Percentiles rank a stretch among this genome's conserved stretches.
Evolutionary conservation across 2,797 vertebrate species (phyloP).

Genomic region (Etheostoma perlongum): DNA sequence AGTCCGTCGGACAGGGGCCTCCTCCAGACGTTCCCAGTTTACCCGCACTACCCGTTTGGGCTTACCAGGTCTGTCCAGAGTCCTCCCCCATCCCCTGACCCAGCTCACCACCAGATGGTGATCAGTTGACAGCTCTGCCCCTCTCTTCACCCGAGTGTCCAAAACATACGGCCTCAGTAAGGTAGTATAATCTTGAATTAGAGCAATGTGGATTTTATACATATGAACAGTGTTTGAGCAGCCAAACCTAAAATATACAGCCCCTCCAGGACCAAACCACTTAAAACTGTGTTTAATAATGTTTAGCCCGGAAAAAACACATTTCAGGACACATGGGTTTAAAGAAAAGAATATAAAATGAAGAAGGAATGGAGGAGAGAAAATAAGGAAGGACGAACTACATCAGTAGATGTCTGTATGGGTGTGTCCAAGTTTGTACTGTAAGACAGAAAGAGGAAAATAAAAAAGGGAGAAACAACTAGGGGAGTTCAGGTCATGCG

Average conservation of each 20-base stretch:
- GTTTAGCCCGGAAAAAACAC: conserved; percentile 40
- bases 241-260: conserved; percentile 38
- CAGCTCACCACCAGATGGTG: too few relatives aligned
- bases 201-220: conserved; percentile 19
- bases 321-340: conserved; percentile 36
- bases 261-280: conserved; percentile 20
- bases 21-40: too few relatives aligned
- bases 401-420: conserved; percentile 21
- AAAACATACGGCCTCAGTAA: too few relatives aligned
- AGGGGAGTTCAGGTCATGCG: conserved; percentile 51
- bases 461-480: conserved; percentile 13
- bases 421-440: conserved; percentile 29
- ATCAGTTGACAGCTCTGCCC: too few relatives aligned
- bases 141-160: too few relatives aligned
- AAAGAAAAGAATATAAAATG: conserved; percentile 1
- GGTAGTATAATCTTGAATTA: conserved; percentile 5
- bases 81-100: too few relatives aligned
- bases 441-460: conserved; percentile 21
- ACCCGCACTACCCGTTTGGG: too few relatives aligned
- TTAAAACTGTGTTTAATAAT: conserved; percentile 47
- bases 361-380: not conserved
- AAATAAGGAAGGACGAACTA: conserved; percentile 4
- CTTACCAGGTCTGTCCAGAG: too few relatives aligned
- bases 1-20: too few relatives aligned
- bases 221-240: conserved; percentile 13